A percentile compares a stretch with the other conserved stretches of the same genome.
These are phyloP conservation scores for Fulica atra DNA, from an alignment of 2,113 vertebrate species.

Conservation along the genomic window DNA sequence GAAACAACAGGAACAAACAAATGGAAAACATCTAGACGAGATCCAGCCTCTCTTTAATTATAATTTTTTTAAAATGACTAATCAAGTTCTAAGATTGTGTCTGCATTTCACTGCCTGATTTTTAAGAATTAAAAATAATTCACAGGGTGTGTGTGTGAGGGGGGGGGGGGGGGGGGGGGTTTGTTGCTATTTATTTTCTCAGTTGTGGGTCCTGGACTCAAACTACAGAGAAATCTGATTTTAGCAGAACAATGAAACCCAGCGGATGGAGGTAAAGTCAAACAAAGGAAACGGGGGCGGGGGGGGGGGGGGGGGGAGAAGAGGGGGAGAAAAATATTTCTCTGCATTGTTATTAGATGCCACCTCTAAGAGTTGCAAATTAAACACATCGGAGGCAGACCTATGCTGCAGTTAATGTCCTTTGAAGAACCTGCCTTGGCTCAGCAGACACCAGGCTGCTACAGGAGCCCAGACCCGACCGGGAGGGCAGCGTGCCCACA, in stretches of 20 bases:
- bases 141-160: neutral
- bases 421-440: neutral
- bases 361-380: conserved; percentile 12
- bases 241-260: neutral
- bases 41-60: neutral
- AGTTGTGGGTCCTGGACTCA: neutral
- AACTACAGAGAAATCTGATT: neutral
- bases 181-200: conserved; percentile 24
- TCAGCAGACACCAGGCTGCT: neutral
- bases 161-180: no score
- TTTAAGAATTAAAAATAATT: neutral
- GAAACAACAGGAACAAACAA: neutral
- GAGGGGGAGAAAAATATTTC: neutral
- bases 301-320: no score
- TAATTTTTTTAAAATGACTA: neutral
- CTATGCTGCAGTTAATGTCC: neutral
- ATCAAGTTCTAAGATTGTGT: neutral
- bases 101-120: rapidly evolving
- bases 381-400: conserved; percentile 8
- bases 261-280: neutral
- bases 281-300: conserved; percentile 22
- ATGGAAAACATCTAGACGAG: neutral
- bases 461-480: neutral
- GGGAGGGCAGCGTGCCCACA: neutral
- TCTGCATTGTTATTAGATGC: conserved; percentile 4